Base-by-base conservation (phyloP, 2,797 vertebrate genomes). In the Myotis myotis region DNA sequence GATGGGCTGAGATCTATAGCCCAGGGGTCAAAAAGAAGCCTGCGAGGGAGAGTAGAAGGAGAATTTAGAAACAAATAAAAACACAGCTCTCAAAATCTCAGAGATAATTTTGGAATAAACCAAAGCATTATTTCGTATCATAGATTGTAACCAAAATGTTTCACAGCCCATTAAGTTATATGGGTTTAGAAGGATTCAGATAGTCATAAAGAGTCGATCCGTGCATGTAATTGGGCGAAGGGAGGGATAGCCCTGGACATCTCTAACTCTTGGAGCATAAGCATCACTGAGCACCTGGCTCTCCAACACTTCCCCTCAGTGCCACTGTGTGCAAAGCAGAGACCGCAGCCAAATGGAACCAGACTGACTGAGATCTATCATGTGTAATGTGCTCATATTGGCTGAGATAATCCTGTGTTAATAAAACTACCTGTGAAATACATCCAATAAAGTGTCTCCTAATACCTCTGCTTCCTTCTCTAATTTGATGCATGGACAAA, bases 401-500 rank as follows among this genome's bases (percentile, higher is more conserved):
- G 55, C 78, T 82, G 49, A 88, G 70, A 70, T 57, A 78, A 86
- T 41, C 82, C 15, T 68, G 8, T 25, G 36, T 91, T 88, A 62
- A 92, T 83, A 75, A 94, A 92, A 94, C 85, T 80, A 53, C 57
- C 30, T 49, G 10, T 68, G 23, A 91, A 95, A 55, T 74, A 55
- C 16, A 79, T 71, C 30, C 47, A 85, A 30, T 36, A 44, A 64
- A 87, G 11, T 41, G 8, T 4, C 55, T 74, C n/a, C 60, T 80
- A 90, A 44, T 60, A 83, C 51, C 28, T 81, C 87, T 95, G 71
- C 36, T 79, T 89, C 68, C 64, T 23, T 80, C 28, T 80, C 71
- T 93, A 86, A 92, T 68, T 30, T 76, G 93, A 96, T 80, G 83
- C 68, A 60, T 86, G 15, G 20, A 23, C 60, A 83, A 96, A 9